Evolutionary conservation across 2,888 invertebrate species (phyloP).

Genomic region (Hirtodrosophila trivittata): DNA sequence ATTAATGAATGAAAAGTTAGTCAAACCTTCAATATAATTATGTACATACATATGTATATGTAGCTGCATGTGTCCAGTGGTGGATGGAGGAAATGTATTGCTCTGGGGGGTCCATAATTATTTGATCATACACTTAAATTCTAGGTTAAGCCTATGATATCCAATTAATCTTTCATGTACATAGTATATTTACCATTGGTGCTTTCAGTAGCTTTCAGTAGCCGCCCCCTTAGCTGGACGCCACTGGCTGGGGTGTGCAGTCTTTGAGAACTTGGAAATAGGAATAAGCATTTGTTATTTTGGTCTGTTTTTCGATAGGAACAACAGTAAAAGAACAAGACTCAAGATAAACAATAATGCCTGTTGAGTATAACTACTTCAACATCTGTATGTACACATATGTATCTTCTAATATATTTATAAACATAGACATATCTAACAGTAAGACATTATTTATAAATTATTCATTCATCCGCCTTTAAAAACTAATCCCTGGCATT

Average conservation of each 20-base stretch:
- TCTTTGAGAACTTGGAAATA: not conserved
- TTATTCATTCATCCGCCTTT: not conserved
- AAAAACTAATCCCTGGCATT: conserved; percentile 13
- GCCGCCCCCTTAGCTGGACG: no score
- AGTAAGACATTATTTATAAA: not conserved
- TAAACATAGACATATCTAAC: no score
- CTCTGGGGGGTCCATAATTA: no score
- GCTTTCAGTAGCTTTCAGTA: no score
- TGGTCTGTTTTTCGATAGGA: not conserved
- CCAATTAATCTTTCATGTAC: no score
- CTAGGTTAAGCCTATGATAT: no score
- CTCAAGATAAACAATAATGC: not conserved
- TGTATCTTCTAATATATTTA: not conserved
- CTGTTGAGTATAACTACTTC: not conserved
- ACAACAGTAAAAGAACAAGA: not conserved
- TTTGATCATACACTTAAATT: no score
- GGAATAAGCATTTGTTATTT: not conserved
- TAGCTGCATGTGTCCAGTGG: not conserved
- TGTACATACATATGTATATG: not conserved
- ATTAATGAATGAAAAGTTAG: not conserved
- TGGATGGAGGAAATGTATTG: no score
- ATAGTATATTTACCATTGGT: no score
- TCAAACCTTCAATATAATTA: not conserved
- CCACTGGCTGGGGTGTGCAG: not conserved
- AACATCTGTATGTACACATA: not conserved